Base-by-base conservation (phyloP, 2,888 invertebrate species). In the Pycnomerus fuliginosus region DNA sequence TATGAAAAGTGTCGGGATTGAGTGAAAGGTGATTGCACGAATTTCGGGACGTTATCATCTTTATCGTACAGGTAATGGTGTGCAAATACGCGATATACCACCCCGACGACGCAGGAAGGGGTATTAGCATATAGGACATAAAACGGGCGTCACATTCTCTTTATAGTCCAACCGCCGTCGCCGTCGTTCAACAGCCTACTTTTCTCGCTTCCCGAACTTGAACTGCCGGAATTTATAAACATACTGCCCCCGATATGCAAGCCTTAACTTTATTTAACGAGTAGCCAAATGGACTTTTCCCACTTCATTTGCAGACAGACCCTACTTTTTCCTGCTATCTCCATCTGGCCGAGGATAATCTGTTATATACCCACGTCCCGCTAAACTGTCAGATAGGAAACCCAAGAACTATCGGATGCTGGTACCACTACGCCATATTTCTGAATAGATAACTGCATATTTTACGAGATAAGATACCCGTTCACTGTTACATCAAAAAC, bases 1-100 rank as follows among this genome's bases (percentile, higher is more conserved):
- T n/a, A n/a, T n/a, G n/a, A n/a, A n/a, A n/a, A n/a, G n/a, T n/a
- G n/a, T n/a, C n/a, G n/a, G n/a, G n/a, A n/a, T n/a, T n/a, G n/a
- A n/a, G n/a, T n/a, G n/a, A n/a, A n/a, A n/a, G n/a, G n/a, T n/a
- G n/a, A n/a, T n/a, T n/a, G n/a, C n/a, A n/a, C n/a, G n/a, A n/a
- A n/a, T n/a, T n/a, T n/a, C n/a, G n/a, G n/a, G n/a, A n/a, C n/a
- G n/a, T n/a, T n/a, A n/a, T n/a, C n/a, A n/a, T n/a, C n/a, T n/a
- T n/a, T n/a, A 67, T 64, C 64, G 54, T 60, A 63, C 67, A 70
- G 70, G 70, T 70, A 70, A 70, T 70, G 70, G 69, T 64, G 68
- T 69, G 70, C 69, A 62, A 70, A 70, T 68, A 61, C 58, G 65
- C 64, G 69, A 70, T 70, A 69, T 58, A 60, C 49, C 43, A 28